Base-by-base conservation (phyloP, 2,888 invertebrate genomes). In the Stenolophus ochropezus region DNA sequence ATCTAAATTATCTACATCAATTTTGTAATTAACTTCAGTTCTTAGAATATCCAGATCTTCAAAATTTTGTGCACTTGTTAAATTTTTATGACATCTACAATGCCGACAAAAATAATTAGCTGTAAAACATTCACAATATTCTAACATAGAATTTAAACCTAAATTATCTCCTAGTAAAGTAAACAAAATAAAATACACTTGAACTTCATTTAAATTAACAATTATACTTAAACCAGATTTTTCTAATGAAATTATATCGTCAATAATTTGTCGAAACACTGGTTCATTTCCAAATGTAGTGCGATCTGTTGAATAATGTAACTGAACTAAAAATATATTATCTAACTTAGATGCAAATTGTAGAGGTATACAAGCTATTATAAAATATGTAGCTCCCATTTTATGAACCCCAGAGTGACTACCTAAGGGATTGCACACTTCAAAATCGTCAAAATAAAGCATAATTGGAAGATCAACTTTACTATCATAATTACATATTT, bases 161-260 rank as follows among this genome's bases (percentile, higher is more conserved):
- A 85, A 83, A 82, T 85, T 84, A 75, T 85, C 85, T 1, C 84
- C 85, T 18, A 85, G 49, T 73, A 84, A 16, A 33, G 83, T 73
- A 4, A 6, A 49, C n/a, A 49, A n/a, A n/a, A n/a, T n/a, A 8
- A 73, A 56, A 69, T 8, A 84, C 11, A 18, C 21, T 78, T 11
- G 71, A 82, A 49, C 75, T 80, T 78, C 1, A 61, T 73, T 73
- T 74, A 73, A 14, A 78, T n/a, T n/a, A n/a, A n/a, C n/a, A n/a
- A n/a, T 81, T 18, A 85, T 58, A 6, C 1, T 23, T 61, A 85
- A 75, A 6, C 84, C 85, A 16, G 81, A 56, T 51, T 73, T 80
- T 75, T 84, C 82, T 75, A 85, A 82, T 82, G 20, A 42, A 58
- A 58, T 84, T 61, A 84, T 78, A 49, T 85, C 84, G 5, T 82